Evolutionary conservation across 2,888 invertebrate species (phyloP).

Genomic region (Diarsia mendica): DNA sequence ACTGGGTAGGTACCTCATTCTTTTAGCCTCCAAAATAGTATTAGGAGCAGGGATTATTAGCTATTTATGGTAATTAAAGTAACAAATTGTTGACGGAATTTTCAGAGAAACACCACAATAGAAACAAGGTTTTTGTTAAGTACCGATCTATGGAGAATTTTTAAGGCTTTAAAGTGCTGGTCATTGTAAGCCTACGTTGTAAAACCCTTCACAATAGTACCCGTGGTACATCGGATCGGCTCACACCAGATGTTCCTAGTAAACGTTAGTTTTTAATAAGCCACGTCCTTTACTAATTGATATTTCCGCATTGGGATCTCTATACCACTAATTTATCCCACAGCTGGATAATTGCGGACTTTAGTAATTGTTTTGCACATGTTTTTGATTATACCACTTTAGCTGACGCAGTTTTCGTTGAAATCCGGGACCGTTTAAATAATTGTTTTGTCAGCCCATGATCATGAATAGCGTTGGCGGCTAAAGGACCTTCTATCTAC

Average conservation of each 20-base stretch:
- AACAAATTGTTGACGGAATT: background rate
- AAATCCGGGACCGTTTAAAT: conserved; percentile 7
- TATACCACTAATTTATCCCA: conserved; percentile 65
- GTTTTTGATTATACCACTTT: conserved; percentile 67
- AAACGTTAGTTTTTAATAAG: conserved; percentile 67
- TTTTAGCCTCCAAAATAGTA: conserved; percentile 16
- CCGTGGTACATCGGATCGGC: conserved; percentile 52
- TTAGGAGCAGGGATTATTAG: conserved; percentile 15
- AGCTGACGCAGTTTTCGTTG: conserved; percentile 24
- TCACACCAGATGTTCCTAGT: conserved; percentile 68
- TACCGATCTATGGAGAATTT: background rate
- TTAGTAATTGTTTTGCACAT: conserved; percentile 71
- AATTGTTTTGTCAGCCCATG: background rate
- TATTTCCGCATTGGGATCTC: conserved; percentile 75
- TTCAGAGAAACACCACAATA: background rate
- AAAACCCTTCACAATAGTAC: background rate
- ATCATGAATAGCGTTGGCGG: background rate
- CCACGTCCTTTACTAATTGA: conserved; percentile 74
- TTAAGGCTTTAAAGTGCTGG: background rate
- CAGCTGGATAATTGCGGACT: conserved; percentile 64
- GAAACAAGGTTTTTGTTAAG: background rate
- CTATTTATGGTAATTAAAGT: conserved; percentile 3
- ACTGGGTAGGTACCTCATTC: conserved; percentile 7
- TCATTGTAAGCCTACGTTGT: background rate
- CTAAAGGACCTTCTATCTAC: background rate